Base-by-base conservation (phyloP, 2,797 vertebrate species). In the Hapalemur alaotrensis region DNA sequence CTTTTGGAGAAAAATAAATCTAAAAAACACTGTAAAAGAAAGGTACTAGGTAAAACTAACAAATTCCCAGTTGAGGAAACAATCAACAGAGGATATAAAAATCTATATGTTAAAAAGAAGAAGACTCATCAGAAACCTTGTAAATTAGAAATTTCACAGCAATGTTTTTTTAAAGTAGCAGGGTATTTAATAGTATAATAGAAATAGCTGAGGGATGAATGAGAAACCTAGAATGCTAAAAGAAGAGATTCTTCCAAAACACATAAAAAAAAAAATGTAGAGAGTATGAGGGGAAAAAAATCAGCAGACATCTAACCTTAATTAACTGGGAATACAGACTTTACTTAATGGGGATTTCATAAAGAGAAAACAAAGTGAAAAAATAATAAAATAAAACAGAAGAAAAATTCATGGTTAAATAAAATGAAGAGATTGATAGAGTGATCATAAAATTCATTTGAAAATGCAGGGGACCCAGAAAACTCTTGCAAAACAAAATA, bases 361-460 rank as follows among this genome's bases (percentile, higher is more conserved):
- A 88, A 79, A 83, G 54, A 61, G 23, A 81, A 70, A 82, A 86
- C 4, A 75, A 69, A 38, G 1, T 46, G 5, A 84, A 79, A 94
- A 81, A 76, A 75, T 79, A 72, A 75, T 75, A n/a, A 23, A 38
- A 32, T 7, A 76, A 65, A 88, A 57, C 15, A 84, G n/a, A 52
- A 81, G 13, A 75, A 67, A 50, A 35, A 32, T 81, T 67, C 6
- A 43, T 52, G 54, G 30, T 63, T 46, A 90, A 93, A 78, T 54
- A 91, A 81, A 85, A 65, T 59, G 13, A 86, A 79, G 4, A 84
- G 54, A 84, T 28, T 35, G 9, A 63, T 20, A 54, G 4, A 13
- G 38, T 52, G 23, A 75, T 48, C 13, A 41, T 84, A 52, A 93
- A 95, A 80, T 54, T 80, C 35, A 95, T 30, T 20, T 75, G 25